Conservation (phyloP, 2,888 invertebrate genomes). For the Chaetoderma sp. region DNA sequence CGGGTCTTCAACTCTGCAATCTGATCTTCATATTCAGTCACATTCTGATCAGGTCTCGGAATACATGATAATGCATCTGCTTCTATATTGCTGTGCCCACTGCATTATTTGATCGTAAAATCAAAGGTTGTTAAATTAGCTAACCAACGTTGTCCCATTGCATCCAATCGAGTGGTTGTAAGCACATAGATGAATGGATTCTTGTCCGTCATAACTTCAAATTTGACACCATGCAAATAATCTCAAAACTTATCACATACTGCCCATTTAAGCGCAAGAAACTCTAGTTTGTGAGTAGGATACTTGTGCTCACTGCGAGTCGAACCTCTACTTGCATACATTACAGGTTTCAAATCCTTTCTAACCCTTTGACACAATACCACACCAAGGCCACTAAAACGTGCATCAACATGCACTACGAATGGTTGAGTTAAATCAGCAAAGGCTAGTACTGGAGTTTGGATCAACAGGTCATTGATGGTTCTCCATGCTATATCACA, state of each 20-base stretch:
- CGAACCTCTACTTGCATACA: conserved; percentile 32
- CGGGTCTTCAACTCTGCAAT: too few species aligned
- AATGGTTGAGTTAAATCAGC: not conserved
- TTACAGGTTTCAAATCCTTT: conserved; percentile 28
- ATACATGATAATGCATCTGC: not conserved
- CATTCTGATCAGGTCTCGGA: not conserved
- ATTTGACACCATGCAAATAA: conserved; percentile 20
- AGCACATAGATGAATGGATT: conserved; percentile 14
- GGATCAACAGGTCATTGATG: not conserved
- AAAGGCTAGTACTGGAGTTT: not conserved
- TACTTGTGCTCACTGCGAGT: conserved; percentile 34
- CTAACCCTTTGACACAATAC: conserved; percentile 36
- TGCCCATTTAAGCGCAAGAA: conserved; percentile 25
- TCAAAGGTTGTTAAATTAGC: not conserved
- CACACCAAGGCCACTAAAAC: conserved; percentile 24
- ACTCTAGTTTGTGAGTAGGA: conserved; percentile 26
- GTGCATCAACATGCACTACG: not conserved
- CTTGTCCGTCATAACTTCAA: conserved; percentile 9
- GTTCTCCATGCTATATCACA: too few species aligned
- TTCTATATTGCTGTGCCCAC: not conserved
- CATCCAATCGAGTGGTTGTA: not conserved
- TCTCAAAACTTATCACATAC: conserved; percentile 27
- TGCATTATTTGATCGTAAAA: not conserved
- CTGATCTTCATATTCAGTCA: not conserved
- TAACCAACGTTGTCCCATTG: not conserved